Conservation (phyloP, 1,140 invertebrate species). For the Formica selysi region DNA sequence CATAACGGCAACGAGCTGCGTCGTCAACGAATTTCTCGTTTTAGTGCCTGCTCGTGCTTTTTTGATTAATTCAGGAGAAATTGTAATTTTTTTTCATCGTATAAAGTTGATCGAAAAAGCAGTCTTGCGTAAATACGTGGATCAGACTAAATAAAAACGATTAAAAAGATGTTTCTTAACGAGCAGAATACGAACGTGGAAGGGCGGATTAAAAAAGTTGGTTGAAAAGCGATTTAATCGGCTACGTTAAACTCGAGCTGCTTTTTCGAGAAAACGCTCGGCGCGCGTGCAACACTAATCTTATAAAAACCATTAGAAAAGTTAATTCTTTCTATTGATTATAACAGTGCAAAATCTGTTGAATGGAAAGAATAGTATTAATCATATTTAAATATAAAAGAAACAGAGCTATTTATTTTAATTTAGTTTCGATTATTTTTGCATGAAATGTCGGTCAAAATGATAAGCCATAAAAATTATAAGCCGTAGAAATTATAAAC, state of each 20-base stretch:
- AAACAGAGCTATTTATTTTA: slow-evolving; percentile 2
- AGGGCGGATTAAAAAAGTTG: slow-evolving; percentile 47
- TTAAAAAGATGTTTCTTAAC: slow-evolving; percentile 62
- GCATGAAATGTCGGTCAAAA: neutral
- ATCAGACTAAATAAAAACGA: slow-evolving; percentile 37
- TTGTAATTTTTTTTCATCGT: slow-evolving; percentile 42
- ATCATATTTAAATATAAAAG: neutral
- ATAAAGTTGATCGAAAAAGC: slow-evolving; percentile 56
- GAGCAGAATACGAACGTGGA: slow-evolving; percentile 33
- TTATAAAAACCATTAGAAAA: slow-evolving; percentile 16
- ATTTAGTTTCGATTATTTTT: slow-evolving; percentile 11
- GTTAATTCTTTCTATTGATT: slow-evolving; percentile 35
- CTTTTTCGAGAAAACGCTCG: slow-evolving; percentile 41
- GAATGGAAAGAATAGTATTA: slow-evolving; percentile 10
- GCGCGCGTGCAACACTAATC: slow-evolving; percentile 4
- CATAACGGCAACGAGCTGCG: neutral
- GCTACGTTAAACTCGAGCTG: slow-evolving; percentile 45
- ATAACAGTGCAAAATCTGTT: neutral
- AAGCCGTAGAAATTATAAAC: neutral
- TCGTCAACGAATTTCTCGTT: slow-evolving; percentile 27
- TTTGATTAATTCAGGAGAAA: slow-evolving; percentile 50
- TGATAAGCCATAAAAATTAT: neutral
- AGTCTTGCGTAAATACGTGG: slow-evolving; percentile 48
- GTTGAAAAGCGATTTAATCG: slow-evolving; percentile 53
- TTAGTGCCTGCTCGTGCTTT: slow-evolving; percentile 13